Evolutionary conservation across 2,797 vertebrate species (phyloP).

Genomic region (Coregonus suidteri): DNA sequence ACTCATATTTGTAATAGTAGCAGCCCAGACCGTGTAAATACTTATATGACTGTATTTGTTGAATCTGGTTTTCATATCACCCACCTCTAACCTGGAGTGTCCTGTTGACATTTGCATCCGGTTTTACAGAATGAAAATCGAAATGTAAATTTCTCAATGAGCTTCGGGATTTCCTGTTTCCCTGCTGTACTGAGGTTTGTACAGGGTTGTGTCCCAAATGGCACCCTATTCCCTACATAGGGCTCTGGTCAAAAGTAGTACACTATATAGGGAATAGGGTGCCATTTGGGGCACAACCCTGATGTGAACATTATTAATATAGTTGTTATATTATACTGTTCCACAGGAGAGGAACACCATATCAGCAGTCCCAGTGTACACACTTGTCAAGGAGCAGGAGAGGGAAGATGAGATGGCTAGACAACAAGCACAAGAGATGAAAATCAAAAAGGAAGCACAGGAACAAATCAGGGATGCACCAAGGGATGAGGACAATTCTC

Average conservation of each 20-base stretch:
- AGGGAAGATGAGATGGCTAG: conserved; percentile 2
- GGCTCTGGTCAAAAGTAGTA: background rate
- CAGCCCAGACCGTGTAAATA: too few species aligned
- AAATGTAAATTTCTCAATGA: background rate
- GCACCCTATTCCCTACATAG: background rate
- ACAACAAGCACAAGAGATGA: background rate
- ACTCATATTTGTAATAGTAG: background rate
- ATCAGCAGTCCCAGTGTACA: conserved; percentile 22
- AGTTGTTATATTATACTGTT: conserved; percentile 12
- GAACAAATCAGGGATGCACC: conserved; percentile 1
- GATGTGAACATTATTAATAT: background rate
- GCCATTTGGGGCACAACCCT: background rate
- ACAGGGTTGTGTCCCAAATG: background rate
- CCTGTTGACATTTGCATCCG: background rate
- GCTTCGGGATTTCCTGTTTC: background rate
- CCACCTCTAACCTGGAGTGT: background rate
- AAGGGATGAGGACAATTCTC: conserved; percentile 10
- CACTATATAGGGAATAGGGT: background rate
- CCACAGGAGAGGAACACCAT: conserved; percentile 62
- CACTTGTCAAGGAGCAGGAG: conserved; percentile 9
- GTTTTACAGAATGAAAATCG: background rate
- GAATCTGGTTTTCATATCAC: background rate
- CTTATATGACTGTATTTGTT: background rate
- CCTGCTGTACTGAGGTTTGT: background rate
- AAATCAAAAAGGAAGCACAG: conserved; percentile 19